Conservation (phyloP, 2,113 vertebrate genomes). For the Casuarius casuarius region DNA sequence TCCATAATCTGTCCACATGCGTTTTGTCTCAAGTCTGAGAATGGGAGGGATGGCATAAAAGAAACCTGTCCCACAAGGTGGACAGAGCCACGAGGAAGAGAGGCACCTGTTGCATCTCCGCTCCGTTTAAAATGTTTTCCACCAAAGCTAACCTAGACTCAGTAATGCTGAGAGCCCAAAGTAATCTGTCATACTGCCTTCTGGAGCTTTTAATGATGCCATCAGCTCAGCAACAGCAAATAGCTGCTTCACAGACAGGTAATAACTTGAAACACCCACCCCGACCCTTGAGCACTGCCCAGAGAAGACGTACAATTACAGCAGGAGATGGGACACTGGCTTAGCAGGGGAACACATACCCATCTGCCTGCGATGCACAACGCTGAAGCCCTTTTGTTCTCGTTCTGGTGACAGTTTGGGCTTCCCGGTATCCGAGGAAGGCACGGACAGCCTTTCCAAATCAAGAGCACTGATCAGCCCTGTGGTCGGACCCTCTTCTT, state of each 20-base stretch:
- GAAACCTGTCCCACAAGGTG: accelerated
- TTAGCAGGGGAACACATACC: constrained; percentile 74
- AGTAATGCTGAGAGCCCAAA: neutral
- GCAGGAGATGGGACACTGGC: neutral
- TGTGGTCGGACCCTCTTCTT: neutral
- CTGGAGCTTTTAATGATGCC: neutral
- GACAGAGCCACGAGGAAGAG: neutral
- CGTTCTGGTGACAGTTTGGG: neutral
- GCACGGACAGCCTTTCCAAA: neutral
- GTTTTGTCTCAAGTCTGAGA: neutral
- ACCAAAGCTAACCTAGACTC: neutral
- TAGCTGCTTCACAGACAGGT: accelerated
- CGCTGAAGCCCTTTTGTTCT: constrained; percentile 77
- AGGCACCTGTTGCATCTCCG: neutral
- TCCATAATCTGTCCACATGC: neutral
- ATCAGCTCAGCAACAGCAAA: neutral
- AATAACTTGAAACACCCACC: no score
- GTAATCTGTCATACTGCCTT: neutral
- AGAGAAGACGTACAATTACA: accelerated
- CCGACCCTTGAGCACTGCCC: neutral
- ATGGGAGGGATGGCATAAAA: accelerated
- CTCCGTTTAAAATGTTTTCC: neutral
- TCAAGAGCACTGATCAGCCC: constrained; percentile 50
- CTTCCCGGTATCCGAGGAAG: neutral
- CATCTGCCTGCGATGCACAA: constrained; percentile 90